A percentile compares a stretch with the other conserved stretches of the same genome.
Evolutionary conservation across 2,797 vertebrate species (phyloP).

Genomic region (Sarcophilus harrisii): DNA sequence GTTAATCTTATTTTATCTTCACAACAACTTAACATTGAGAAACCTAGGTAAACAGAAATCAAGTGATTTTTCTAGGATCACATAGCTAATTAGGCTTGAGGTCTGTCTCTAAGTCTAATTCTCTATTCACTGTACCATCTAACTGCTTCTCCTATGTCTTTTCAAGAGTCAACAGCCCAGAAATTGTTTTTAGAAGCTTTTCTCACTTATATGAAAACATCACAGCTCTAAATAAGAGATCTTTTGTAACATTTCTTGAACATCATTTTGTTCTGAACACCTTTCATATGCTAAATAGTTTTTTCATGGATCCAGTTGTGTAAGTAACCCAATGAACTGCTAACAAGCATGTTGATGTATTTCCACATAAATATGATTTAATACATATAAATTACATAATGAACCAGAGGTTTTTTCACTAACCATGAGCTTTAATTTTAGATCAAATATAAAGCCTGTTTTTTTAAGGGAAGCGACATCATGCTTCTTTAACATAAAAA

Average conservation of each 20-base stretch:
- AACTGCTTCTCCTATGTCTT: conserved; percentile 3
- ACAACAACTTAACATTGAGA: background rate
- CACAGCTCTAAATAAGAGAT: conserved; percentile 46
- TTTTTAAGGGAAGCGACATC: background rate
- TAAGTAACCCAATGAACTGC: background rate
- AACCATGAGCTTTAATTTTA: conserved; percentile 25
- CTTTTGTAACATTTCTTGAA: conserved; percentile 40
- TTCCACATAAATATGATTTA: conserved; percentile 32
- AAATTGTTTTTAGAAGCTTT: conserved; percentile 52
- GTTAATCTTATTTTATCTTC: background rate
- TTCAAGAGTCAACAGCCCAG: conserved; percentile 51
- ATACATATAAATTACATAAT: conserved; percentile 8
- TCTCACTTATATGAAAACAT: conserved; percentile 52
- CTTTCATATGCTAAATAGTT: background rate
- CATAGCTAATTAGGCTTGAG: background rate
- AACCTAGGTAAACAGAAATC: background rate
- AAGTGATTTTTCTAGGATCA: background rate
- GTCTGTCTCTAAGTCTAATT: background rate
- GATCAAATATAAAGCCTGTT: background rate
- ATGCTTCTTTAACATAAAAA: conserved; percentile 21
- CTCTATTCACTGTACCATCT: background rate
- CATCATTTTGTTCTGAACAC: background rate
- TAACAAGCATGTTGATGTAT: background rate
- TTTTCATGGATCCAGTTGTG: background rate
- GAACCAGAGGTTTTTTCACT: background rate